Base-by-base conservation (phyloP, 1,140 invertebrate genomes). In the Dinoponera quadriceps region DNA sequence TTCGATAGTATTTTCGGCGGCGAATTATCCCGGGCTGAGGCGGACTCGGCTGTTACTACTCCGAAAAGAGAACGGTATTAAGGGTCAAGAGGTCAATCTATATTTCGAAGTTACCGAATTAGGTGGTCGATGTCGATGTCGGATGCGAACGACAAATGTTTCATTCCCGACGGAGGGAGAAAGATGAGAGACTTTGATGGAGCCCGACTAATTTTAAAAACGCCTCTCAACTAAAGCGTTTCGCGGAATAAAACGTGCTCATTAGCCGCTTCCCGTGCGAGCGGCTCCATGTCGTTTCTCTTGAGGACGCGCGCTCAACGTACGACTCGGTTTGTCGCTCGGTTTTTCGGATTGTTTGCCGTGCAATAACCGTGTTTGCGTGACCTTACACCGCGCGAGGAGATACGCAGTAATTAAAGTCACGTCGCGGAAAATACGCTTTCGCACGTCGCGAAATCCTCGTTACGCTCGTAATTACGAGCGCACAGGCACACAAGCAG, bases 331-430 rank as follows among this genome's bases (percentile, higher is more conserved):
- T 20, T 3, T 33, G 33, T 22, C 18, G 7, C 20, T 71, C n/a
- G 29, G 25, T 72, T 77, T 75, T 22, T 60, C 48, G 20, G 27
- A 63, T 72, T 44, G 7, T 48, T 72, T 73, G 73, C 14, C 27
- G n/a, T 51, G 49, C 20, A 18, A 68, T 68, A 25, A n/a, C 20
- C n/a, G 27, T 48, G n/a, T 82, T 74, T 60, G 27, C 55, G 66
- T 25, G n/a, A 73, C 25, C 57, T 74, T 20, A 62, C 33, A 62
- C 29, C 57, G 44, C 44, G 11, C 20, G 78, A n/a, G 27, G 60
- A 74, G 65, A 74, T 62, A 20, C 29, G 18, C 57, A 20, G 62
- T 82, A 74, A 82, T 82, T 82, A 82, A 33, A 80, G 65, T 59
- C 22, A 29, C 51, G 14, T 55, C 63, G 49, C 22, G 33, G 29